Percentiles rank a stretch among this genome's conserved stretches.
These are phyloP conservation scores for Hydrophis major DNA, from an alignment of 2,797 vertebrate genomes.

Conservation along the genomic window DNA sequence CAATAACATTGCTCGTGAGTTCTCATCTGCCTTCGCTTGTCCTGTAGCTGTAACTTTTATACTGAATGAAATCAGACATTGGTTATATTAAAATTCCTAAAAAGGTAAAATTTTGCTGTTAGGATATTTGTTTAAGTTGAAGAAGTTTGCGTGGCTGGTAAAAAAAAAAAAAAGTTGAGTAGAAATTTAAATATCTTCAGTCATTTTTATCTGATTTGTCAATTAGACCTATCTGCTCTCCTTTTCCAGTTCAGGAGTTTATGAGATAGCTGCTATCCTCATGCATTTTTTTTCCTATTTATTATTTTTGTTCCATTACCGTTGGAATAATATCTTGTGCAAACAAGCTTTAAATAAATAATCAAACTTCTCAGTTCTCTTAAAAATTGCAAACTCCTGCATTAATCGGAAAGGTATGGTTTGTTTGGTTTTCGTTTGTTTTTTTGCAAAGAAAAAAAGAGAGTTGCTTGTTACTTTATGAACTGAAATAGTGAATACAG, in stretches of 20 bases:
- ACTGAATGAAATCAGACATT: neutral
- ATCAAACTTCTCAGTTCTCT: neutral
- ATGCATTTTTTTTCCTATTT: neutral
- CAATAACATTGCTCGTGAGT: neutral
- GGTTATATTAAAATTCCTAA: slow-evolving; percentile 19
- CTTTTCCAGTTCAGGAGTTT: neutral
- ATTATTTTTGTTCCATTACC: neutral
- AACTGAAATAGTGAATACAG: neutral
- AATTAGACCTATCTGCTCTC: neutral
- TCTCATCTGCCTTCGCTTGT: accelerated
- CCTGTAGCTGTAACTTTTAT: neutral
- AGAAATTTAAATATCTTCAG: slow-evolving; percentile 28
- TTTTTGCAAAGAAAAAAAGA: neutral
- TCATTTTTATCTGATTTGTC: slow-evolving; percentile 6
- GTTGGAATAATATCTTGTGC: neutral
- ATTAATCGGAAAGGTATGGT: neutral
- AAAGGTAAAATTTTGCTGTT: slow-evolving; percentile 3
- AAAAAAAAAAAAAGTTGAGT: neutral
- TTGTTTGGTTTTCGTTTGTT: neutral
- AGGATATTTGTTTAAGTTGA: slow-evolving; percentile 33
- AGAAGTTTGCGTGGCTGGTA: neutral
- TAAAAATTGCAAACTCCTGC: neutral
- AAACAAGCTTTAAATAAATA: slow-evolving; percentile 5
- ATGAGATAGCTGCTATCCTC: neutral
- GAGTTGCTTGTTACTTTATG: neutral